Evolutionary conservation across 2,888 invertebrate genomes (phyloP), one percentile per base, ranked within the genome.

Genomic region (Pedicia rivosa): DNA sequence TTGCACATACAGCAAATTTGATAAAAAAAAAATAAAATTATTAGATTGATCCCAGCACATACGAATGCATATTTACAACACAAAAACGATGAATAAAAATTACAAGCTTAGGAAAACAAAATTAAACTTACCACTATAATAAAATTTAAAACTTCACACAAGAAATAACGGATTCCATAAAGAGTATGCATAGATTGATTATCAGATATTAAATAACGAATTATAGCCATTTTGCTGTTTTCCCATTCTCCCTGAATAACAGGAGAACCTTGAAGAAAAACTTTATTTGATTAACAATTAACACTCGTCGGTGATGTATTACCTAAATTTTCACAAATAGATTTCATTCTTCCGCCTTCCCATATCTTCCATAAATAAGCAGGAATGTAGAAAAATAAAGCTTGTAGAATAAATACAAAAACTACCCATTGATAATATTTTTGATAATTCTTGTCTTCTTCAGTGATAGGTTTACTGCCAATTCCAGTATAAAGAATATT

Each of bases 131-230:
- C n/a, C n/a, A n/a, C n/a, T n/a, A n/a, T n/a, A n/a, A n/a, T n/a
- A n/a, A n/a, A n/a, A n/a, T n/a, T n/a, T n/a, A n/a, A n/a, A n/a
- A n/a, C n/a, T 58, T 86, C 84, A 49, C 82, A 83, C 46, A 76
- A 56, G 25, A 73, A 65, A 51, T 73, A 81, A 41, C 75, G 66
- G 34, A 70, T 52, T 2, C 75, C 75, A 48, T 81, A 81, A 49
- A 53, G 52, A 30, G 50, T 46, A 38, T 59, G 57, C 1, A 56
- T 47, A 14, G 50, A 53, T 40, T 50, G 51, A 36, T 53, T 51
- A 25, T 57, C 51, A 2, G 46, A 46, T 1, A 44, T 41, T 32
- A 59, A 59, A 32, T 58, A 59, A 36, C 46, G n/a, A n/a, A n/a
- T n/a, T n/a, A n/a, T n/a, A n/a, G n/a, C n/a, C n/a, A n/a, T n/a